Conservation (phyloP, 2,888 invertebrate species). For the Melitaea athalia region DNA sequence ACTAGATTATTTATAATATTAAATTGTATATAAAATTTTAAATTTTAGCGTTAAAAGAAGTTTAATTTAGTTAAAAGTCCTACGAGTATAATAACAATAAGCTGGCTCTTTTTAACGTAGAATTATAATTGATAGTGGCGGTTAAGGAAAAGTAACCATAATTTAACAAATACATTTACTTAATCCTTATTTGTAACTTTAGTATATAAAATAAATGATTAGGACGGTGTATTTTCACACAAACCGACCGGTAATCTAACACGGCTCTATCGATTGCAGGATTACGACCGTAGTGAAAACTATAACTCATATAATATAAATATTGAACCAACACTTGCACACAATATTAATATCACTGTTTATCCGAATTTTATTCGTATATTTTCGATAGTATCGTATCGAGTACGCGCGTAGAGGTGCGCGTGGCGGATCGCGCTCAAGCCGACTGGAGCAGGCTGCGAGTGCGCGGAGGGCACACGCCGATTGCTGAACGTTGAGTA, state of each 20-base stretch:
- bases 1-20: too few relatives aligned
- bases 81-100: not conserved
- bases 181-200: not conserved
- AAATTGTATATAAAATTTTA: too few relatives aligned
- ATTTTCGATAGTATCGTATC: constrained; percentile 22
- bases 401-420: constrained; percentile 60
- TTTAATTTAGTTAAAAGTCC: not conserved
- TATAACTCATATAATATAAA: constrained; percentile 43
- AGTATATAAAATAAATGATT: constrained; percentile 4
- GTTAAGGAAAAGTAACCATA: constrained; percentile 1
- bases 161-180: not conserved
- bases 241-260: constrained; percentile 45
- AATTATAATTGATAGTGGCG: constrained; percentile 21
- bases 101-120: too few relatives aligned
- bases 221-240: constrained; percentile 1
- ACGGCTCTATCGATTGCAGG: constrained; percentile 37
- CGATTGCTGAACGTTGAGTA: constrained; percentile 33
- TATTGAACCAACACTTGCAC: constrained; percentile 58
- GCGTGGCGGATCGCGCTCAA: constrained; percentile 70
- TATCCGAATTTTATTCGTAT: constrained; percentile 32
- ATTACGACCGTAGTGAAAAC: constrained; percentile 36
- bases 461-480: constrained; percentile 49
- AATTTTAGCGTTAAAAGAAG: not conserved
- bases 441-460: constrained; percentile 58
- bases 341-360: constrained; percentile 38